Conservation (phyloP, 23 tunicate genomes). For the Ascidia mentula region DNA sequence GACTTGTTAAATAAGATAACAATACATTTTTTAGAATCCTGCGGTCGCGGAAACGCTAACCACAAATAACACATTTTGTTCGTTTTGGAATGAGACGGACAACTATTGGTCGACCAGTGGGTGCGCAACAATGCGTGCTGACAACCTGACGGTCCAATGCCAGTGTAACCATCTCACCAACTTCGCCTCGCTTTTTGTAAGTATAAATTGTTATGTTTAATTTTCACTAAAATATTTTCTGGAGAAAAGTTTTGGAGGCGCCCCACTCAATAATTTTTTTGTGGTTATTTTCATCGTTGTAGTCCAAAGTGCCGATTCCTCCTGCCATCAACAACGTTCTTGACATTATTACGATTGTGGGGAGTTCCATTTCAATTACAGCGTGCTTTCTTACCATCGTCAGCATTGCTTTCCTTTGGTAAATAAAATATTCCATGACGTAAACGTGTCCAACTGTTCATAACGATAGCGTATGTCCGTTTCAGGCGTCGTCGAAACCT, state of each 20-base stretch:
- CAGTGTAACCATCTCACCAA: slow-evolving; percentile 16
- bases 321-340: neutral
- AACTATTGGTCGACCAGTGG: slow-evolving; percentile 12
- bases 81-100: slow-evolving; percentile 10
- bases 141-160: neutral
- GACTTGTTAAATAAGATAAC: neutral
- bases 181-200: slow-evolving; percentile 15
- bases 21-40: neutral
- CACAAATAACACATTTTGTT: neutral
- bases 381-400: neutral
- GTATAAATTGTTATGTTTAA: neutral
- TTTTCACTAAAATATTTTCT: no score
- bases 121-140: neutral
- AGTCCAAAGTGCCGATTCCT: no score
- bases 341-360: slow-evolving; percentile 11
- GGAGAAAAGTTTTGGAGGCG: neutral
- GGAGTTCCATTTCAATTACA: slow-evolving; percentile 7
- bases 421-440: no score
- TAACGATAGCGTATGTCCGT: neutral
- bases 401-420: neutral
- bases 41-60: neutral
- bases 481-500: neutral
- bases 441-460: neutral
- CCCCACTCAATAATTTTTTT: neutral
- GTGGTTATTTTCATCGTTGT: no score